These are phyloP conservation scores for Drosophila emarginata DNA, from an alignment of 2,888 invertebrate species.

Conservation along the genomic window DNA sequence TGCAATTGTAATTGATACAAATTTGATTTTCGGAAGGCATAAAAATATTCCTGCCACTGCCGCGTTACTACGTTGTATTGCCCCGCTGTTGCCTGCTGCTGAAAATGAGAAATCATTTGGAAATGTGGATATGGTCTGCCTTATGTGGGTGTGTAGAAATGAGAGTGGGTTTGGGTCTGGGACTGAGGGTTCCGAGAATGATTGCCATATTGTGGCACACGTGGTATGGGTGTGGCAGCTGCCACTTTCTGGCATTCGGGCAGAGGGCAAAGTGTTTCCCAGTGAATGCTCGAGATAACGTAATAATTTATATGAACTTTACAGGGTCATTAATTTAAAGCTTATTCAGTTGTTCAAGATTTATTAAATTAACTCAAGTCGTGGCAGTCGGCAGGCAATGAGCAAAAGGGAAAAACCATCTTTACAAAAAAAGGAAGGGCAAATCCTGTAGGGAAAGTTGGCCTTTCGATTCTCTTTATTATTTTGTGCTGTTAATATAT, in stretches of 20 bases:
- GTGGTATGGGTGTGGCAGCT: constrained; percentile 41
- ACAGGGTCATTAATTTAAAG: constrained; percentile 81
- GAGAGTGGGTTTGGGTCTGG: constrained; percentile 1
- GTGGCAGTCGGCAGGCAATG: constrained; percentile 50
- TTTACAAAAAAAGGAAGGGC: neutral
- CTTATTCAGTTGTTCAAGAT: constrained; percentile 81
- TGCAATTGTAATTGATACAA: constrained; percentile 79
- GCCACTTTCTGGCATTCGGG: constrained; percentile 24
- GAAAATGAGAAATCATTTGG: constrained; percentile 74
- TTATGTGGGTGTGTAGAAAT: neutral
- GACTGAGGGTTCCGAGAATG: constrained; percentile 50
- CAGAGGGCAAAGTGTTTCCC: constrained; percentile 22
- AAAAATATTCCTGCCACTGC: constrained; percentile 46
- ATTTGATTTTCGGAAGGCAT: constrained; percentile 69
- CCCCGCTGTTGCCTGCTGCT: constrained; percentile 44
- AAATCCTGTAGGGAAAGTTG: neutral
- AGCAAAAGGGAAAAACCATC: neutral
- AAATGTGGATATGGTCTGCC: constrained; percentile 9
- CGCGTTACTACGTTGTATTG: neutral
- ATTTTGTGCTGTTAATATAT: neutral
- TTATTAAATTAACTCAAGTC: constrained; percentile 81
- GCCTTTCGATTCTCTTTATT: neutral
- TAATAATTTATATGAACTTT: constrained; percentile 80
- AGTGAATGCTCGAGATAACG: constrained; percentile 60
- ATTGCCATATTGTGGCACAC: constrained; percentile 57